Conservation (phyloP, 1,140 invertebrate genomes). For the Drosophila sulfurigaster region DNA sequence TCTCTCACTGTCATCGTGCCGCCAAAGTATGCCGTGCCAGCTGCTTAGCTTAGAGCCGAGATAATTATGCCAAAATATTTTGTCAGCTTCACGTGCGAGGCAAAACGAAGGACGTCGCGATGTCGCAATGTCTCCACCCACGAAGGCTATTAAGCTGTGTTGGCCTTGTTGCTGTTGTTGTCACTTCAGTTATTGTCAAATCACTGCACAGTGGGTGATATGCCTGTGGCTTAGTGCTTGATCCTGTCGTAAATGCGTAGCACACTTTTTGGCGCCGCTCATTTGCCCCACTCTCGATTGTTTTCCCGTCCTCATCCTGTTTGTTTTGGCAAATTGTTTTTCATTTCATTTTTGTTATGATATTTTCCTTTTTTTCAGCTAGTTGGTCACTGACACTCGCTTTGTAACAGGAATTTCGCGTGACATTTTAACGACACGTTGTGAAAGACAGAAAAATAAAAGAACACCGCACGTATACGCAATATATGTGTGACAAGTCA, state of each 20-base stretch:
- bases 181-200: slow-evolving; percentile 22
- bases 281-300: slow-evolving; percentile 7
- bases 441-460: slow-evolving; percentile 24
- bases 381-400: neutral
- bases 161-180: slow-evolving; percentile 16
- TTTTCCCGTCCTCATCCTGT: slow-evolving; percentile 8
- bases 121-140: slow-evolving; percentile 15
- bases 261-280: slow-evolving; percentile 37
- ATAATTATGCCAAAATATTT: slow-evolving; percentile 71
- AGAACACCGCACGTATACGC: slow-evolving; percentile 35
- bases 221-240: slow-evolving; percentile 43
- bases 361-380: neutral
- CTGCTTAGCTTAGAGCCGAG: slow-evolving; percentile 23
- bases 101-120: slow-evolving; percentile 8
- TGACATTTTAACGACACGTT: slow-evolving; percentile 25
- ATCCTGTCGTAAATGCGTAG: slow-evolving; percentile 42
- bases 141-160: slow-evolving; percentile 31
- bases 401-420: neutral
- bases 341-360: neutral
- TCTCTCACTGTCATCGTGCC: too few relatives aligned
- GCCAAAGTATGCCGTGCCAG: neutral
- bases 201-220: slow-evolving; percentile 37
- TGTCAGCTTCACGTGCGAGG: slow-evolving; percentile 40
- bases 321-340: slow-evolving; percentile 28
- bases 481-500: slow-evolving; percentile 42